These are phyloP conservation scores for Plecotus auritus DNA, from an alignment of 2,113 vertebrate genomes.

Conservation along the genomic window DNA sequence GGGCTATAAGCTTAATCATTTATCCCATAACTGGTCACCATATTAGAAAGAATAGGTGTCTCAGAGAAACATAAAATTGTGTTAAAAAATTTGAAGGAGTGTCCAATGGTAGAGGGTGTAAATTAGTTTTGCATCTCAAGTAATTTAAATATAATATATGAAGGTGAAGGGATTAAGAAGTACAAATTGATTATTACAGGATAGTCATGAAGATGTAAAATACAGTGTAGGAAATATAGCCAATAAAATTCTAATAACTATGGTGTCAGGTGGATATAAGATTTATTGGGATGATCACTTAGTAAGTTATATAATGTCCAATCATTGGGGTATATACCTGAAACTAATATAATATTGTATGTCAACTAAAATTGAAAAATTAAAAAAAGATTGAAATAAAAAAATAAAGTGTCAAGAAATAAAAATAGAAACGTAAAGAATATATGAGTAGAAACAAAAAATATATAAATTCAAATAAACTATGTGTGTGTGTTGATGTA, in stretches of 20 bases:
- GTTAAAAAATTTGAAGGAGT: not conserved
- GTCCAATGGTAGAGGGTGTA: not conserved
- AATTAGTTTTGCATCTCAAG: not conserved
- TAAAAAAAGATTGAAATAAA: not conserved
- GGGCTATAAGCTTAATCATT: not conserved
- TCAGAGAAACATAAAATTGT: not conserved
- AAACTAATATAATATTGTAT: not conserved
- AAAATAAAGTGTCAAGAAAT: not conserved
- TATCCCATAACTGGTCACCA: not conserved
- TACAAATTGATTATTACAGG: not conserved
- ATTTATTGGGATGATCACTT: not conserved
- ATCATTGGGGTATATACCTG: not conserved
- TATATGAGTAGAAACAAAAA: not conserved
- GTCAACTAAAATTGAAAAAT: not conserved
- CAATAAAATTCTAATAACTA: not conserved
- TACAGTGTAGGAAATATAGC: not conserved
- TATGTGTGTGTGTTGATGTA: not conserved
- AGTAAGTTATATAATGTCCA: not conserved
- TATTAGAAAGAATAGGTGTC: not conserved
- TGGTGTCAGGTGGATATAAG: not conserved
- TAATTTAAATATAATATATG: not conserved
- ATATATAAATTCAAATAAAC: not conserved
- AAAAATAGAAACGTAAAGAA: not conserved
- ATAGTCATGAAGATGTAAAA: not conserved
- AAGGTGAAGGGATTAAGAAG: not conserved